These are phyloP conservation scores for Melinaea menophilus DNA, from an alignment of 2,888 invertebrate genomes.

Conservation along the genomic window DNA sequence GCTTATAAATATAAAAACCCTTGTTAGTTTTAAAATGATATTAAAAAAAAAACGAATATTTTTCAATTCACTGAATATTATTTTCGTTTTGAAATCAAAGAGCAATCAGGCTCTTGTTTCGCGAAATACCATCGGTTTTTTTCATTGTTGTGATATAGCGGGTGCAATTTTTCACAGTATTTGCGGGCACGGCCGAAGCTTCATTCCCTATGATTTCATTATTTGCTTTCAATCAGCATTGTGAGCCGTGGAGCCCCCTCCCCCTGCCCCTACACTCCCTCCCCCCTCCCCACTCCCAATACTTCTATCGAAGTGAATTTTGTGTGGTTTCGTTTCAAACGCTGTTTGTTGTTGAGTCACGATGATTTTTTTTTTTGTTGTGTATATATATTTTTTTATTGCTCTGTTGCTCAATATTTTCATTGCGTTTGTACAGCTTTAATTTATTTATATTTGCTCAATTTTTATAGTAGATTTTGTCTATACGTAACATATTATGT, in stretches of 20 bases:
- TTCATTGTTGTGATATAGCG: constrained; percentile 47
- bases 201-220: constrained; percentile 74
- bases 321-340: constrained; percentile 75
- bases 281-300: constrained; percentile 42
- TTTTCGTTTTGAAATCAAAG: not conserved
- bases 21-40: too few relatives aligned
- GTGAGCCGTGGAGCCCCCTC: constrained; percentile 54
- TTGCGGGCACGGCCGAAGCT: constrained; percentile 56
- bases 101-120: constrained; percentile 13
- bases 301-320: constrained; percentile 60
- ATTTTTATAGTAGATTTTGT: too few relatives aligned
- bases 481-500: too few relatives aligned
- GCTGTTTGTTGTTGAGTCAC: constrained; percentile 68
- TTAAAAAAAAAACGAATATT: too few relatives aligned
- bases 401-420: constrained; percentile 15
- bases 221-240: constrained; percentile 78
- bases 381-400: constrained; percentile 12
- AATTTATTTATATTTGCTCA: not conserved
- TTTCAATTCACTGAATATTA: not conserved
- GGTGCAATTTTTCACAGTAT: constrained; percentile 72
- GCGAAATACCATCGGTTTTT: constrained; percentile 13
- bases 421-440: not conserved
- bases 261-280: constrained; percentile 29
- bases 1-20: too few relatives aligned
- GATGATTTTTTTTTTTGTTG: constrained; percentile 55